Evolutionary conservation across 64 coral and sea anemone species (phyloP).

Genomic region (Montipora cactus): DNA sequence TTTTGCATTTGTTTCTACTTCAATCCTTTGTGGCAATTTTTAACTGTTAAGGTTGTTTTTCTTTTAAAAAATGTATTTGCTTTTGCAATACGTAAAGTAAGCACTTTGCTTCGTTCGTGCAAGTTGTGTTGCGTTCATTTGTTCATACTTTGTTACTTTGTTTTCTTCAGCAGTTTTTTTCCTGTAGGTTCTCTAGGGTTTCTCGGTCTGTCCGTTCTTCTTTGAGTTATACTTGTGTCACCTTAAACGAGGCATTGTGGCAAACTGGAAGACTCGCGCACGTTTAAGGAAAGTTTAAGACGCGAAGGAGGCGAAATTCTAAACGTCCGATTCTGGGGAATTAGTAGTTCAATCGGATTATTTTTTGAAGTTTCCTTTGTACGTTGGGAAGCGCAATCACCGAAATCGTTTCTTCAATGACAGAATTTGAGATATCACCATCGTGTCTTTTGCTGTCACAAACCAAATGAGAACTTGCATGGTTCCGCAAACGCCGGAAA

Average conservation of each 20-base stretch:
- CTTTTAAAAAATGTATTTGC: not conserved
- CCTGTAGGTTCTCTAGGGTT: not conserved
- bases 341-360: too few relatives aligned
- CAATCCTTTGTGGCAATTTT: too few relatives aligned
- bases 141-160: not conserved
- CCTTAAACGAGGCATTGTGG: not conserved
- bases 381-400: too few relatives aligned
- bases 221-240: not conserved
- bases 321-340: not conserved
- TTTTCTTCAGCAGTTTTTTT: not conserved
- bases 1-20: too few relatives aligned
- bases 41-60: too few relatives aligned
- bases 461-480: too few relatives aligned
- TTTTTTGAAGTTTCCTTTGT: too few relatives aligned
- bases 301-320: not conserved
- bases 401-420: too few relatives aligned
- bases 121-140: not conserved
- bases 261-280: not conserved
- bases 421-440: too few relatives aligned
- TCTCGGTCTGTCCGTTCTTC: not conserved
- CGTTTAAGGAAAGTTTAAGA: not conserved
- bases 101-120: not conserved
- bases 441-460: too few relatives aligned
- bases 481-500: too few relatives aligned
- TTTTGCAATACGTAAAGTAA: not conserved